phyloP scores from a whole-genome alignment of 2,888 invertebrate species.

The Phortica okadai region DNA sequence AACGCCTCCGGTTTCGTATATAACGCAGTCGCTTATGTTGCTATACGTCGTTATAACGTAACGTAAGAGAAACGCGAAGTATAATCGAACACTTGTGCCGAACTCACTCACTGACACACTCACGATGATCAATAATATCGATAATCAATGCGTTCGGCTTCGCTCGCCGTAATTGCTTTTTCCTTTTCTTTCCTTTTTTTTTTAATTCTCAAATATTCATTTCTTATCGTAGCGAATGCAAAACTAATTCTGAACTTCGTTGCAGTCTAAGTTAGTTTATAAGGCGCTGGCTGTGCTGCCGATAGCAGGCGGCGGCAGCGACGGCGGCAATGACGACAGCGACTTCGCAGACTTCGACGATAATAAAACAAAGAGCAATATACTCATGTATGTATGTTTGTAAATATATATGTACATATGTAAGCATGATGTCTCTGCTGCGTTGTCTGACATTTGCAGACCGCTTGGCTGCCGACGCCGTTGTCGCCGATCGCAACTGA shows the following conservation, averaged over 20 bases:
- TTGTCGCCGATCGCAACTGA: neutral
- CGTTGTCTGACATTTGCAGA: conserved; percentile 21
- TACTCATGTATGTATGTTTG: too few relatives aligned
- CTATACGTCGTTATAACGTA: neutral
- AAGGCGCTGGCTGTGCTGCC: conserved; percentile 49
- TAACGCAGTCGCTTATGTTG: neutral
- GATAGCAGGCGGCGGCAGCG: conserved; percentile 30
- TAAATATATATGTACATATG: too few relatives aligned
- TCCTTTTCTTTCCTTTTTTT: neutral
- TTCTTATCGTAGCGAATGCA: conserved; percentile 59
- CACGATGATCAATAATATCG: too few relatives aligned
- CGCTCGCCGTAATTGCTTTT: too few relatives aligned
- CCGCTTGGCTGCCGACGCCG: conserved; percentile 16
- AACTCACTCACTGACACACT: too few relatives aligned
- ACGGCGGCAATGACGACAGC: conserved; percentile 28
- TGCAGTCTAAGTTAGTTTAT: conserved; percentile 61
- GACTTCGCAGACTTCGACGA: conserved; percentile 13
- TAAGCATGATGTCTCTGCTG: neutral
- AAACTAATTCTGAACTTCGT: conserved; percentile 69
- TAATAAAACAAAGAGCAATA: conserved; percentile 1
- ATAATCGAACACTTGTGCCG: too few relatives aligned
- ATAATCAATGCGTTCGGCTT: too few relatives aligned
- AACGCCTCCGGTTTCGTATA: neutral
- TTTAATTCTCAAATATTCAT: neutral
- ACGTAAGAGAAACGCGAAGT: too few relatives aligned